Conservation (phyloP, 1,140 invertebrate genomes). For the Aleiodes sp. region DNA sequence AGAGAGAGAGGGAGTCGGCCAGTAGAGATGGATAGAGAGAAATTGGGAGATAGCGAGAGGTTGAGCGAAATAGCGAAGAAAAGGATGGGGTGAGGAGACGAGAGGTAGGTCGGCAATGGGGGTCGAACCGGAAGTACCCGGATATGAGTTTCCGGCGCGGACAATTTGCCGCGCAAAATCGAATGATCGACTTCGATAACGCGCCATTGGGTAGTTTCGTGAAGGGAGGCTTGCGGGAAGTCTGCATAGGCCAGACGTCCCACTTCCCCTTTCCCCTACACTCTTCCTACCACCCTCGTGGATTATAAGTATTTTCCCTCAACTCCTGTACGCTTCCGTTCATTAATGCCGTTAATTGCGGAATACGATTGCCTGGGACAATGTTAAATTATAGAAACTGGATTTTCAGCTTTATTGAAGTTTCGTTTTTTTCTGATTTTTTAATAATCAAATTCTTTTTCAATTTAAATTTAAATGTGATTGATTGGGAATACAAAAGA, state of each 20-base stretch:
- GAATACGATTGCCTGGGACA: constrained; percentile 33
- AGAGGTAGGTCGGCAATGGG: too few relatives aligned
- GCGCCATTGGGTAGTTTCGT: constrained; percentile 34
- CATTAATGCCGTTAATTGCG: constrained; percentile 34
- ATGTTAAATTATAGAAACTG: constrained; percentile 29
- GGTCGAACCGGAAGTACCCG: constrained; percentile 64
- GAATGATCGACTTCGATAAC: constrained; percentile 64
- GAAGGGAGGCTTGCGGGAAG: not conserved
- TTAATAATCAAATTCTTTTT: not conserved
- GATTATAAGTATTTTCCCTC: constrained; percentile 28
- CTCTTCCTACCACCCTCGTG: not conserved
- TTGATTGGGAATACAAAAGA: too few relatives aligned
- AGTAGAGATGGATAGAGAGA: constrained; percentile 3
- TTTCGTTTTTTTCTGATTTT: too few relatives aligned
- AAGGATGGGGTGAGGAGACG: constrained; percentile 42
- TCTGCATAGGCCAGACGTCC: constrained; percentile 14
- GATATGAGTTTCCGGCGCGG: constrained; percentile 67
- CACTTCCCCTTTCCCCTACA: not conserved
- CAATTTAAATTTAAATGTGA: too few relatives aligned
- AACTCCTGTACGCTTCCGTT: constrained; percentile 28
- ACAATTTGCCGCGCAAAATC: constrained; percentile 65
- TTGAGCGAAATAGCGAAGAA: not conserved
- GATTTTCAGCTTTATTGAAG: not conserved
- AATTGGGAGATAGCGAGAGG: not conserved
- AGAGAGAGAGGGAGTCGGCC: too few relatives aligned